Base-by-base conservation (phyloP, 2,888 invertebrate species). In the Caradrina clavipalpis region DNA sequence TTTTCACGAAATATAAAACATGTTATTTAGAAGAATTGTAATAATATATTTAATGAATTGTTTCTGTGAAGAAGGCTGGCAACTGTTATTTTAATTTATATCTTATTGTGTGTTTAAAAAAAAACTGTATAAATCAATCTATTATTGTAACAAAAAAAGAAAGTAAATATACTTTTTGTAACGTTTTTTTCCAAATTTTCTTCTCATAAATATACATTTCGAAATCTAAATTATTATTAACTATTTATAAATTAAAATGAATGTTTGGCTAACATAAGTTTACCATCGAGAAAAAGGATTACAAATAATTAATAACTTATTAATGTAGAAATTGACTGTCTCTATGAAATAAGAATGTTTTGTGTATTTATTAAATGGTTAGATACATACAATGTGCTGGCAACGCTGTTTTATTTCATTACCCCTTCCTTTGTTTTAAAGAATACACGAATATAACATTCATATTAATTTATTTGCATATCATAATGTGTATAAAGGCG, bases 301-400 rank as follows among this genome's bases (percentile, higher is more conserved):
- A 84, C 67, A 66, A 78, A 63, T 85, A 82, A 78, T 72, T 76
- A 83, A 39, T 82, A 82, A 79, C 80, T 82, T 78, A 84, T 73
- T 86, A 87, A 86, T 82, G 88, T 91, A 87, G 89, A 89, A 88
- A 89, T 85, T 91, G 90, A 91, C 91, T 92, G 90, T 93, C 88
- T 91, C 86, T 90, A 87, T 84, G 70, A 80, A 84, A 81, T 87
- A 88, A 89, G 87, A 86, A 86, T 82, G 87, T 89, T 92, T 91
- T 91, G 87, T 92, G 92, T 92, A 91, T 88, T 89, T 80, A 89
- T 85, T 92, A 92, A 94, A 94, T 89, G 89, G 88, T 91, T 94
- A 92, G 91, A 91, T 83, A 91, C 86, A 90, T 87, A 85, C 80
- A 85, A 75, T 83, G 73, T 80, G 86, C 74, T 85, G 84, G 84